Evolutionary conservation across 1,140 invertebrate genomes (phyloP).

Genomic region (Sinella curviseta): DNA sequence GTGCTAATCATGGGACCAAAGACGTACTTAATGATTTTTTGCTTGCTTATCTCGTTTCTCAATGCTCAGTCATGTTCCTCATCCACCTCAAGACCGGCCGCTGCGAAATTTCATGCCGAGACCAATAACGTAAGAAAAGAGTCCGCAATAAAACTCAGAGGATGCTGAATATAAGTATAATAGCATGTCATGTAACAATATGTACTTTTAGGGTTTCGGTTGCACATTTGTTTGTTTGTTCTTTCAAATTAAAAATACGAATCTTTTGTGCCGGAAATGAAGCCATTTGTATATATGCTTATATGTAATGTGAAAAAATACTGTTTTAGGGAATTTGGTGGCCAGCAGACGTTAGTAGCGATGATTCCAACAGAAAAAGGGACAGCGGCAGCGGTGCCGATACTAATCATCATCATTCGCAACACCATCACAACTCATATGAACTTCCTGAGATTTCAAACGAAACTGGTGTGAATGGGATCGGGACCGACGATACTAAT

Average conservation of each 20-base stretch:
- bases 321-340: slow-evolving; percentile 14
- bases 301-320: not conserved
- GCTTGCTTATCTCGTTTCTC: not conserved
- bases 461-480: slow-evolving; percentile 9
- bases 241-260: no score
- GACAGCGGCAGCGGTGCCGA: not conserved
- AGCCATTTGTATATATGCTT: no score
- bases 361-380: not conserved
- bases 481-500: not conserved
- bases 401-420: not conserved
- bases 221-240: no score
- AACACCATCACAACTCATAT: not conserved
- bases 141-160: no score
- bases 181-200: no score
- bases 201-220: no score
- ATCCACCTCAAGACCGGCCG: not conserved
- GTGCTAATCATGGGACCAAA: slow-evolving; percentile 20
- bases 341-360: slow-evolving; percentile 8
- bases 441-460: not conserved
- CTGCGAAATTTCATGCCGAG: slow-evolving; percentile 4
- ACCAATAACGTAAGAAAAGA: slow-evolving; percentile 7
- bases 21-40: slow-evolving; percentile 19
- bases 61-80: not conserved
- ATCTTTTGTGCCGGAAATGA: no score
- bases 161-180: no score